phyloP scores from a whole-genome alignment of 2,797 vertebrate genomes.

The Delichon dasypus region DNA sequence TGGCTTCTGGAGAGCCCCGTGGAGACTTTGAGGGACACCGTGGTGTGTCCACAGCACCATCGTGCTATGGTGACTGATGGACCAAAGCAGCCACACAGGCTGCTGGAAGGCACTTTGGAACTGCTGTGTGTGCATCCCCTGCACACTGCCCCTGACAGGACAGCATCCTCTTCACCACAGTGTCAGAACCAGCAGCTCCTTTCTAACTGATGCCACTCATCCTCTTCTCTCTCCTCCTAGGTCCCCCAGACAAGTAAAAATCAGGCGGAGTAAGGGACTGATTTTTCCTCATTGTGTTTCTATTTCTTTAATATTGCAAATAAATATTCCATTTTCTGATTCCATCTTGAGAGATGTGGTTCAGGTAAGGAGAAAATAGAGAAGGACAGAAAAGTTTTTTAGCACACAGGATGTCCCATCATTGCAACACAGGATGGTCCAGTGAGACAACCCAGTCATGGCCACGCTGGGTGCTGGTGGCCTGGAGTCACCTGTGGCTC shows the following conservation, averaged over 20 bases:
- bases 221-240: background rate
- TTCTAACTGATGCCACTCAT: background rate
- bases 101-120: background rate
- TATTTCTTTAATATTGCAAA: background rate
- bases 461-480: accelerated
- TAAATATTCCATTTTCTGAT: background rate
- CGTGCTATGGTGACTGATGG: background rate
- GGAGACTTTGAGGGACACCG: background rate
- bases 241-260: conserved; percentile 2
- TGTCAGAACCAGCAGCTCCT: background rate
- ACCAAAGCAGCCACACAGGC: background rate
- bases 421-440: background rate
- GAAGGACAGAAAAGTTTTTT: background rate
- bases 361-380: background rate
- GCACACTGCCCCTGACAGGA: background rate
- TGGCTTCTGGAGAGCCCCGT: background rate
- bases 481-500: background rate
- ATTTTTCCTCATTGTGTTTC: background rate
- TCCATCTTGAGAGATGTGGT: background rate
- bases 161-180: accelerated
- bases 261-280: background rate
- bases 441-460: accelerated
- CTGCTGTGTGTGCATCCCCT: background rate
- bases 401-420: background rate
- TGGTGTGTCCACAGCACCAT: background rate